Percentiles rank a stretch among this genome's conserved stretches.
Evolutionary conservation across 1,140 invertebrate species (phyloP).

Genomic region (Aricia agestis): DNA sequence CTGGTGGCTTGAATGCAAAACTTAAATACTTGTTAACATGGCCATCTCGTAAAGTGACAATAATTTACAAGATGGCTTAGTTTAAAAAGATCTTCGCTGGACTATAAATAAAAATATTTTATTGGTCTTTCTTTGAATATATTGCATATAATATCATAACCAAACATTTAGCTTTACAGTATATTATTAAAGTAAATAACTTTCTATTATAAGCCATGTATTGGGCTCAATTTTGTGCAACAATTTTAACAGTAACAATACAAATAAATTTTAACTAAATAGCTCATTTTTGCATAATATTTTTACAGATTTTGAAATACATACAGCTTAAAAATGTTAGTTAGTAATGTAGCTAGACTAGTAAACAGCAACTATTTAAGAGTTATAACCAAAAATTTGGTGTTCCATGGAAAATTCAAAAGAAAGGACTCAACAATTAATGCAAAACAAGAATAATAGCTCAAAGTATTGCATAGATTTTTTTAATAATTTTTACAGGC

Average conservation of each 20-base stretch:
- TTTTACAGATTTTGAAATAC: not conserved
- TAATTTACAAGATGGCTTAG: no score
- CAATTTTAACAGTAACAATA: not conserved
- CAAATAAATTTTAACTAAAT: not conserved
- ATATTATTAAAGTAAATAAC: not conserved
- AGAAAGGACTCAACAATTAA: not conserved
- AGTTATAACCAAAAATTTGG: not conserved
- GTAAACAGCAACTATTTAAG: not conserved
- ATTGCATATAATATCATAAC: constrained; percentile 19
- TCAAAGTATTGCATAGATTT: no score
- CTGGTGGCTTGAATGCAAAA: no score
- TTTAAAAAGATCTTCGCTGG: no score
- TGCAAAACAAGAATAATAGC: no score
- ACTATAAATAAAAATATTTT: not conserved
- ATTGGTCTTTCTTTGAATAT: not conserved
- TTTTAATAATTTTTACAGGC: not conserved
- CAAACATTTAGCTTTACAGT: constrained; percentile 14
- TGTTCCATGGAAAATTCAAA: not conserved
- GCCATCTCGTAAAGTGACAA: no score
- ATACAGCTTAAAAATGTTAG: not conserved
- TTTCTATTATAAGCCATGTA: not conserved
- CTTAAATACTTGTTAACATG: no score
- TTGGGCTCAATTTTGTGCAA: constrained; percentile 12
- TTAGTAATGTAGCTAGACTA: not conserved
- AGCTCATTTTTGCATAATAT: not conserved